A percentile compares a stretch with the other conserved stretches of the same genome.
These are phyloP conservation scores for Chrysina gloriosa DNA, from an alignment of 2,888 invertebrate genomes.

Conservation along the genomic window DNA sequence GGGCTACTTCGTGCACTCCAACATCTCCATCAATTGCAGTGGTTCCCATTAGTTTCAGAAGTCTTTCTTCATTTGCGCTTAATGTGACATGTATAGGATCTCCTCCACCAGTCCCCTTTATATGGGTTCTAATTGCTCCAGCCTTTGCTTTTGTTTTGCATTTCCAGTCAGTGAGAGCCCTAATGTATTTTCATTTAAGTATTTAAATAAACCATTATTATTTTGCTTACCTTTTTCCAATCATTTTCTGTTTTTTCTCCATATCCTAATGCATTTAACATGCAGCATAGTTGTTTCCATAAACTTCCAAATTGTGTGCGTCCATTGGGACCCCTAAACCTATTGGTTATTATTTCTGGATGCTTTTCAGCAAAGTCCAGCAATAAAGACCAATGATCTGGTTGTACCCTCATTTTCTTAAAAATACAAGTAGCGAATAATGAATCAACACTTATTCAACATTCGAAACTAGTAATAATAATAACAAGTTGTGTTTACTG, in stretches of 20 bases:
- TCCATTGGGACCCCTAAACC: slow-evolving; percentile 9
- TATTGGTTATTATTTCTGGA: slow-evolving; percentile 19
- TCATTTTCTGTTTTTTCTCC: not conserved
- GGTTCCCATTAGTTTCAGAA: not conserved
- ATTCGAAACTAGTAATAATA: not conserved
- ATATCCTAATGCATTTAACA: not conserved
- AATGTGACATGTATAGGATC: not conserved
- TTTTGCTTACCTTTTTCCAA: not conserved
- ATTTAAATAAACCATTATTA: slow-evolving; percentile 16
- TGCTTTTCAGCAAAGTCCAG: slow-evolving; percentile 7
- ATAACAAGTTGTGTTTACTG: not conserved
- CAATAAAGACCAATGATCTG: slow-evolving; percentile 15
- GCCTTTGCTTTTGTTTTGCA: not conserved
- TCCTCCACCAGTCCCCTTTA: not conserved
- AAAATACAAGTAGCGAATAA: not conserved
- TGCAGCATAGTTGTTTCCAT: slow-evolving; percentile 2
- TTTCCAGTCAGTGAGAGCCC: not conserved
- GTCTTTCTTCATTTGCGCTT: not conserved
- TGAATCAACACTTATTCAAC: not conserved
- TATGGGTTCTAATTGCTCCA: not conserved
- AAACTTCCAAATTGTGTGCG: not conserved
- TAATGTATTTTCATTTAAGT: not conserved
- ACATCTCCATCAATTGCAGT: not conserved
- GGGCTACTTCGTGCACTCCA: not conserved
- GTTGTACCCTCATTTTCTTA: slow-evolving; percentile 9